Conservation (phyloP, 2,113 vertebrate species). For the Cavia porcellus region DNA sequence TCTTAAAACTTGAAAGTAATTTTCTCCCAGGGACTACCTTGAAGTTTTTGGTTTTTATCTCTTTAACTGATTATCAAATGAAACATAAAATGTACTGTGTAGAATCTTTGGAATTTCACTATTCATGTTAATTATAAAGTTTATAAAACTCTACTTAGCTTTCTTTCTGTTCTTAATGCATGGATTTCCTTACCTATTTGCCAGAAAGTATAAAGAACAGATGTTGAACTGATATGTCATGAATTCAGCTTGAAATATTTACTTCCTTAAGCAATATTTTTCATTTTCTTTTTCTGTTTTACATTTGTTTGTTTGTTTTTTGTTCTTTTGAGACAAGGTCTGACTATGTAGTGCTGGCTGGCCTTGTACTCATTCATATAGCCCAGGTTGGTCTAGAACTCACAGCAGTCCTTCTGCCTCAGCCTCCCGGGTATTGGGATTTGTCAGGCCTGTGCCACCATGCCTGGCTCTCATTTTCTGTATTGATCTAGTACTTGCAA, state of each 20-base stretch:
- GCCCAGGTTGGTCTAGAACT: background rate
- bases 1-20: background rate
- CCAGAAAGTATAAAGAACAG: background rate
- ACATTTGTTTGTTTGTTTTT: background rate
- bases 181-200: background rate
- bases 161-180: constrained; percentile 22
- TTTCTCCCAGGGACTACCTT: background rate
- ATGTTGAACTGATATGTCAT: constrained; percentile 40
- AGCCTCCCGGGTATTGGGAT: background rate
- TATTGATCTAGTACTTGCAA: background rate
- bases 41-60: constrained; percentile 43
- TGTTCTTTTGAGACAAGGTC: background rate
- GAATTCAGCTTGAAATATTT: background rate
- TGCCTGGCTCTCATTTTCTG: background rate
- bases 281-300: background rate
- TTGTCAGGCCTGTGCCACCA: background rate
- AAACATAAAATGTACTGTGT: background rate
- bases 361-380: background rate
- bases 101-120: background rate
- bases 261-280: background rate
- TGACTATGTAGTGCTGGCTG: background rate
- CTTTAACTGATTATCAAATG: constrained; percentile 23
- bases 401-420: background rate
- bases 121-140: background rate
- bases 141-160: constrained; percentile 11